A percentile compares a stretch with the other conserved stretches of the same genome.
Evolutionary conservation across 2,797 vertebrate species (phyloP).

Genomic region (Sebastes kiyomatsui): DNA sequence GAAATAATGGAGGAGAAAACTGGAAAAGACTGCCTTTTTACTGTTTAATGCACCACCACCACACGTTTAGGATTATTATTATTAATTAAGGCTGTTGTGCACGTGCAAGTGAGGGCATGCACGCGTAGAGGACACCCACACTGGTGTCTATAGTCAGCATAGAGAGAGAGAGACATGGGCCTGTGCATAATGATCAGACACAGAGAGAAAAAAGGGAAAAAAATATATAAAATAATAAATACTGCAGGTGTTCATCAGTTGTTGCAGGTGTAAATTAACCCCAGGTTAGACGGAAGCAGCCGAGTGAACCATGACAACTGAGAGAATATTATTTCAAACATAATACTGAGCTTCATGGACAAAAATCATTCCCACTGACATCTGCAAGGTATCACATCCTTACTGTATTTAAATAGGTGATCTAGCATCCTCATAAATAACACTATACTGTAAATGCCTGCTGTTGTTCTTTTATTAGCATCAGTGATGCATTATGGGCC

Average conservation of each 20-base stretch:
- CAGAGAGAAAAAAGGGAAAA: not conserved
- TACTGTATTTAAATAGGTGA: not conserved
- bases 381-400: not conserved
- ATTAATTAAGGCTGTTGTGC: constrained; percentile 14
- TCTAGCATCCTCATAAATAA: not conserved
- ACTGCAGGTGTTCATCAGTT: not conserved
- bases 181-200: constrained; percentile 34
- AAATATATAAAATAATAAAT: not conserved
- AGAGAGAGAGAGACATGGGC: constrained; percentile 37
- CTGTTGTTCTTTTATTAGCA: not conserved
- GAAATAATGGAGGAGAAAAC: not conserved
- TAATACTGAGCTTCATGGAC: not conserved
- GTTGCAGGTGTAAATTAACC: not conserved
- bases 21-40: not conserved
- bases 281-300: not conserved
- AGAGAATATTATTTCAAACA: not conserved
- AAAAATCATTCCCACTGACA: not conserved
- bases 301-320: not conserved
- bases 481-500: not conserved
- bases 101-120: too few relatives aligned
- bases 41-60: not conserved
- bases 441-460: not conserved
- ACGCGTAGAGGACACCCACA: constrained; percentile 60
- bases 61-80: not conserved
- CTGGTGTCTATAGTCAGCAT: constrained; percentile 23